phyloP scores from a whole-genome alignment of 2,888 invertebrate species.

The Agriopis marginaria region DNA sequence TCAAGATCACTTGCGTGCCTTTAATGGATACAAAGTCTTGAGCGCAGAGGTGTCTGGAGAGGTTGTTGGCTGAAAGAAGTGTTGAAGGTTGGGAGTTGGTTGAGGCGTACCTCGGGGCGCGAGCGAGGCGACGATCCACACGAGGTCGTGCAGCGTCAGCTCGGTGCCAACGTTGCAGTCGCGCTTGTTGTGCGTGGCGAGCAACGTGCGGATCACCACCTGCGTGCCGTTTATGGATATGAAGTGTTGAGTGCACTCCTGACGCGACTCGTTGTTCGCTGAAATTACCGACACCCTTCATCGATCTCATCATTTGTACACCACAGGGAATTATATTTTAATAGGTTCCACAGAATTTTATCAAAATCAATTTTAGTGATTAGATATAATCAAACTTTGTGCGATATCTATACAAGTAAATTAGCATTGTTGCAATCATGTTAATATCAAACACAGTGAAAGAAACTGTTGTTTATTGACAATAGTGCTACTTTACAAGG shows the following conservation, averaged over 20 bases:
- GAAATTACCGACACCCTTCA: conserved; percentile 57
- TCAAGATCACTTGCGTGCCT: conserved; percentile 82
- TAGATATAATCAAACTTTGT: conserved; percentile 12
- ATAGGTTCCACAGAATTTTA: neutral
- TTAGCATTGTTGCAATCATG: conserved; percentile 41
- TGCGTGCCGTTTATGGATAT: conserved; percentile 85
- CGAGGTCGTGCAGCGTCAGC: conserved; percentile 85
- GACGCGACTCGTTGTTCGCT: conserved; percentile 83
- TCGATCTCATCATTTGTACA: conserved; percentile 16
- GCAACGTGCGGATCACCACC: conserved; percentile 84
- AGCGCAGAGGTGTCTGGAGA: conserved; percentile 75
- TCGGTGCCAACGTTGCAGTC: conserved; percentile 82
- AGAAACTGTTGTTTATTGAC: conserved; percentile 62
- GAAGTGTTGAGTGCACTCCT: conserved; percentile 84
- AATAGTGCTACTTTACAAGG: conserved; percentile 67
- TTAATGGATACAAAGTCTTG: conserved; percentile 80
- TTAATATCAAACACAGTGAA: conserved; percentile 59
- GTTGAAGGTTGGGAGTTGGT: conserved; percentile 16
- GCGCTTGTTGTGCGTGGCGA: conserved; percentile 82
- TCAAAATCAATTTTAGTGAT: conserved; percentile 10
- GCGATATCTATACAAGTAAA: conserved; percentile 36
- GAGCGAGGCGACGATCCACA: conserved; percentile 87
- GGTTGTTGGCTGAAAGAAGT: conserved; percentile 79
- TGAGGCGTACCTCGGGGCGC: conserved; percentile 80
- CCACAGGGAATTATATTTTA: neutral